Evolutionary conservation across 2,888 invertebrate genomes (phyloP), one percentile per base, ranked within the genome.

Genomic region (Protodeltote pygarga): DNA sequence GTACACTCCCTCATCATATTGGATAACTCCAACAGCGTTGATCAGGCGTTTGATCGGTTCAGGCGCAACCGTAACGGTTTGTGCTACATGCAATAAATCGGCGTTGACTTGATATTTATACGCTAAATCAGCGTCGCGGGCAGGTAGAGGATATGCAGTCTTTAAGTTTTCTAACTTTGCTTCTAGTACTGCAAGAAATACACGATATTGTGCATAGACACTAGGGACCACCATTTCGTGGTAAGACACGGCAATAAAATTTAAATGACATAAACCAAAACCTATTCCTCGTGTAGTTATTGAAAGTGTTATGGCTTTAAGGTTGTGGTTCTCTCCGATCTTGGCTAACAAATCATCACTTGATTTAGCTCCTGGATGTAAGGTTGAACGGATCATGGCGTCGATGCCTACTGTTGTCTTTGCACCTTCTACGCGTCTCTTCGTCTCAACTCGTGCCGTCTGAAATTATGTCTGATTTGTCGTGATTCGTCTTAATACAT

Each of bases 151-250:
- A n/a, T 47, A 47, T 0, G 46, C 23, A 10, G 13, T 8, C 6
- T 47, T 50, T 27, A 55, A 24, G 11, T n/a, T 50, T 5, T 50
- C 20, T 3, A 55, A 20, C 21, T 55, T 55, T 0, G 55, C 55
- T 47, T 55, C 50, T 0, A 54, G 19, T 0, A 48, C 34, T 3
- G 37, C 42, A 27, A 42, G 3, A n/a, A 33, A 42, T 17, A 35
- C 41, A 21, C 48, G 48, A n/a, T 39, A 47, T 2, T 47, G 46
- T 3, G 39, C 39, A 6, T 47, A 47, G 0, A 47, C 23, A 16
- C 4, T 39, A 1, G 46, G 39, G 5, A 46, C 38, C 10, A 19
- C 5, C 3, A 46, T 46, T 5, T 46, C 45, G 4, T 46, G 45
- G 21, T 38, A 46, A 0, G 32, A 32, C 0, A 46, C 45, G 1